These are phyloP conservation scores for Lymantria monacha DNA, from an alignment of 2,888 invertebrate genomes.

Conservation along the genomic window DNA sequence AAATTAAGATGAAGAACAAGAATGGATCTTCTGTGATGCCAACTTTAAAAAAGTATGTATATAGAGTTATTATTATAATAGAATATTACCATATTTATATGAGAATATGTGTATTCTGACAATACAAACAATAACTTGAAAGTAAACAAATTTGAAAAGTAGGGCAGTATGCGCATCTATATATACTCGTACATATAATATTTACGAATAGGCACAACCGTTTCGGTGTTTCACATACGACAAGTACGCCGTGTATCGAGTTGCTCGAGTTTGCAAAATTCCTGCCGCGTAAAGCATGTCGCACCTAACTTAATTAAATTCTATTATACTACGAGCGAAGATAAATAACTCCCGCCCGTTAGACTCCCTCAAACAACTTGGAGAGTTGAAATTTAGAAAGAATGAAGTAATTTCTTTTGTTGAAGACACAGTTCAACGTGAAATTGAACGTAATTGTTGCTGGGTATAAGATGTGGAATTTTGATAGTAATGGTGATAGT, in stretches of 20 bases:
- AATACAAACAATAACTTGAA: neutral
- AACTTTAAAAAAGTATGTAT: no score
- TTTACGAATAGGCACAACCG: constrained; percentile 14
- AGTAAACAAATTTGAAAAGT: constrained; percentile 7
- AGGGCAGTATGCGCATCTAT: constrained; percentile 7
- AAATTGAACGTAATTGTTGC: constrained; percentile 45
- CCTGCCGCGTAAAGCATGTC: constrained; percentile 69
- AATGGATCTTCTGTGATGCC: no score
- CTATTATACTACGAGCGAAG: constrained; percentile 72
- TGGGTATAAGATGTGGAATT: constrained; percentile 22
- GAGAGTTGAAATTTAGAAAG: constrained; percentile 64
- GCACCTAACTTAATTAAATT: constrained; percentile 79
- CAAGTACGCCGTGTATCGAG: constrained; percentile 42
- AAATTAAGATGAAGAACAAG: no score
- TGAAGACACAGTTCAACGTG: constrained; percentile 41
- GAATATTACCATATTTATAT: no score
- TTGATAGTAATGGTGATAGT: constrained; percentile 27
- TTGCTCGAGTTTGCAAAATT: constrained; percentile 57
- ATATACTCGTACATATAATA: constrained; percentile 13
- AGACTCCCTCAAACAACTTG: constrained; percentile 47
- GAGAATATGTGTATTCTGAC: neutral
- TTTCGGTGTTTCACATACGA: constrained; percentile 18
- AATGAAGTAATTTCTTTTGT: constrained; percentile 71
- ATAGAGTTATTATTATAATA: no score
- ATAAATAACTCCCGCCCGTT: constrained; percentile 72